Evolutionary conservation across 1,140 invertebrate genomes (phyloP).

Genomic region (Drosophila leontia): DNA sequence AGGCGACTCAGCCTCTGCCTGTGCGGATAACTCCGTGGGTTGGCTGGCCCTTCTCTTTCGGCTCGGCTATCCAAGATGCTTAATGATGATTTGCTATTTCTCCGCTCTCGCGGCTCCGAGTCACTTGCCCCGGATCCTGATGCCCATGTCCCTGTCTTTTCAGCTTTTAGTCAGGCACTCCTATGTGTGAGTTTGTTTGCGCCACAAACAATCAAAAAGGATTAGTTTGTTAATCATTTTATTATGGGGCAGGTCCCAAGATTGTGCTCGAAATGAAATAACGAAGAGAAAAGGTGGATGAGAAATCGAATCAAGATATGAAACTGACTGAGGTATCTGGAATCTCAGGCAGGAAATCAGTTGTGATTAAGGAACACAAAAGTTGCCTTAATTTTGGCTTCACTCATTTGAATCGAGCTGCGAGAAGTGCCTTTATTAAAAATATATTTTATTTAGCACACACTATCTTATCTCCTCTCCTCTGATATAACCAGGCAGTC

Average conservation of each 20-base stretch:
- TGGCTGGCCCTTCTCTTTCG: conserved; percentile 13
- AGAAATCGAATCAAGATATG: conserved; percentile 30
- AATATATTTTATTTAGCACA: conserved; percentile 30
- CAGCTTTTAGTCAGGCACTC: conserved; percentile 13
- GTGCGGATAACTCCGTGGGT: conserved; percentile 24
- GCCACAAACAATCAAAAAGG: conserved; percentile 71
- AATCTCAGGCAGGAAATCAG: conserved; percentile 25
- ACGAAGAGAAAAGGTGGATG: conserved; percentile 20
- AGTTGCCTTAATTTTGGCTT: not conserved
- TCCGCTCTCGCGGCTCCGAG: conserved; percentile 17
- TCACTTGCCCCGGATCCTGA: conserved; percentile 50
- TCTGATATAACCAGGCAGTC: conserved; percentile 11
- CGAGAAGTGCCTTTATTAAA: not conserved
- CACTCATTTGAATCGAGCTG: too few species aligned
- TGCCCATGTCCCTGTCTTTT: conserved; percentile 31
- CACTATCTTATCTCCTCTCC: conserved; percentile 30
- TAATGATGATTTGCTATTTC: conserved; percentile 81
- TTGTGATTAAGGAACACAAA: conserved; percentile 17
- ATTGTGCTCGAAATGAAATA: conserved; percentile 8
- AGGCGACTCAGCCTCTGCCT: conserved; percentile 22
- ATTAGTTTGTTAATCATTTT: conserved; percentile 83
- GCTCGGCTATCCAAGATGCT: conserved; percentile 39
- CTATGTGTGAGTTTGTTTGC: conserved; percentile 27
- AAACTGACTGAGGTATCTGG: conserved; percentile 16
- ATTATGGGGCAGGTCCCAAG: conserved; percentile 51